Conservation (phyloP, 2,888 invertebrate genomes). For the Ceraclea dissimilis region DNA sequence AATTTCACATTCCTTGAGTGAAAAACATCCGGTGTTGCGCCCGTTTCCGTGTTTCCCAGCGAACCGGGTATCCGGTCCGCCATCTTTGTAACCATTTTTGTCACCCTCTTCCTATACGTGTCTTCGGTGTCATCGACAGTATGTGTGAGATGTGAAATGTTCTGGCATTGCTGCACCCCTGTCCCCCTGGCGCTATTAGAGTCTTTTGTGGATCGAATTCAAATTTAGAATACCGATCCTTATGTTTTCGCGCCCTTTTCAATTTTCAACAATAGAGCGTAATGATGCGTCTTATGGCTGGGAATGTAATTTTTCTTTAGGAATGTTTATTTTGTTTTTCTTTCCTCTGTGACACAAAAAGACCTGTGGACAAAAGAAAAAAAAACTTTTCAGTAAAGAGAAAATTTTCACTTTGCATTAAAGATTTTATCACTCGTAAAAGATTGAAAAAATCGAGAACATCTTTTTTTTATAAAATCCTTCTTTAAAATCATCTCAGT, state of each 20-base stretch:
- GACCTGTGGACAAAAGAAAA: slow-evolving; percentile 10
- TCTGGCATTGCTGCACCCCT: slow-evolving; percentile 11
- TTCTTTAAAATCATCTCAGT: neutral
- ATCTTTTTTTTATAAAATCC: neutral
- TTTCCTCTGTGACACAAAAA: neutral
- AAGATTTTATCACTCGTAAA: neutral
- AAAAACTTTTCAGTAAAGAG: neutral
- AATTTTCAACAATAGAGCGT: slow-evolving; percentile 4
- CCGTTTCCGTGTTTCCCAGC: slow-evolving; percentile 16
- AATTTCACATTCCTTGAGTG: neutral
- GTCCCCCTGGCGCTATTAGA: slow-evolving; percentile 7
- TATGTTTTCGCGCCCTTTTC: slow-evolving; percentile 2
- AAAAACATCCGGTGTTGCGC: slow-evolving; percentile 16
- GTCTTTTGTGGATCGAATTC: slow-evolving; percentile 6
- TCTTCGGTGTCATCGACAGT: slow-evolving; percentile 21
- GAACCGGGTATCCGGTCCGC: slow-evolving; percentile 22
- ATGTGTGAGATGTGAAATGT: neutral
- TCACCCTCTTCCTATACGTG: slow-evolving; percentile 14
- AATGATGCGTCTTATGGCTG: slow-evolving; percentile 8
- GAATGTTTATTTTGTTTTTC: slow-evolving; percentile 5
- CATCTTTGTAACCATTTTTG: slow-evolving; percentile 21
- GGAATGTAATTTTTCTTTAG: neutral
- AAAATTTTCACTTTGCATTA: neutral
- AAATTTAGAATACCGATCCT: slow-evolving; percentile 1
- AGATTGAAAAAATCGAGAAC: neutral